These are phyloP conservation scores for Labroides dimidiatus DNA, from an alignment of 2,797 vertebrate genomes.

Conservation along the genomic window DNA sequence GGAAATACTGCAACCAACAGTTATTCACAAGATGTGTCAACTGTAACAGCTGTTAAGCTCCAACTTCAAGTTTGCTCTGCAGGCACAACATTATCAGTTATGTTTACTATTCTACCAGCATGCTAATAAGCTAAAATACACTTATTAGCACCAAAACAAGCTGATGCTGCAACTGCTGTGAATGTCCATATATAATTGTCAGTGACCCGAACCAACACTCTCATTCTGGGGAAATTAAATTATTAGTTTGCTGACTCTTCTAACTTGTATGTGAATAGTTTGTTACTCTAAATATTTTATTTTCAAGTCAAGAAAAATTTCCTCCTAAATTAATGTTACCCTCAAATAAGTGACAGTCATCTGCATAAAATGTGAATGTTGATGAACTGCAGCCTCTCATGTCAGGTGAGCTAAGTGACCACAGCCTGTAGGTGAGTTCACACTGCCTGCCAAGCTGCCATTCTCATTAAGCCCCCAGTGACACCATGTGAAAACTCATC, in stretches of 20 bases:
- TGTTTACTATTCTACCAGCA: background rate
- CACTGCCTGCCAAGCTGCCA: slow-evolving; percentile 41
- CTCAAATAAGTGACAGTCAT: background rate
- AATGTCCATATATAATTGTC: background rate
- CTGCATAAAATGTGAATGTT: slow-evolving; percentile 9
- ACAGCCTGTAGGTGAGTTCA: slow-evolving; percentile 40
- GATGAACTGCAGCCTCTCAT: slow-evolving; percentile 16
- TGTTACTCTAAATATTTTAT: background rate
- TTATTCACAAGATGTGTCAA: too few relatives aligned
- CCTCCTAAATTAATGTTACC: background rate
- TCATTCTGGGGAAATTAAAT: background rate
- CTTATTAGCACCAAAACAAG: background rate
- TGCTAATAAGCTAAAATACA: background rate
- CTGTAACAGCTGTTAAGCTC: too few relatives aligned
- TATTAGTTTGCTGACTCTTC: background rate
- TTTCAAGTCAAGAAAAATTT: background rate
- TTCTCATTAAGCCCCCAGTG: slow-evolving; percentile 30
- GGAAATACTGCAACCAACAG: too few relatives aligned
- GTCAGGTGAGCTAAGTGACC: slow-evolving; percentile 26
- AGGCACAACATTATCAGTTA: background rate
- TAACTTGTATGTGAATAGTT: slow-evolving; percentile 9
- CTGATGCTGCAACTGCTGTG: background rate
- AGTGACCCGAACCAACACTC: background rate
- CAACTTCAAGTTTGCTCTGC: background rate
- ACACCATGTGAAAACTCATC: slow-evolving; percentile 64